Base-by-base conservation (phyloP, 1,140 invertebrate species). In the Apis laboriosa region DNA sequence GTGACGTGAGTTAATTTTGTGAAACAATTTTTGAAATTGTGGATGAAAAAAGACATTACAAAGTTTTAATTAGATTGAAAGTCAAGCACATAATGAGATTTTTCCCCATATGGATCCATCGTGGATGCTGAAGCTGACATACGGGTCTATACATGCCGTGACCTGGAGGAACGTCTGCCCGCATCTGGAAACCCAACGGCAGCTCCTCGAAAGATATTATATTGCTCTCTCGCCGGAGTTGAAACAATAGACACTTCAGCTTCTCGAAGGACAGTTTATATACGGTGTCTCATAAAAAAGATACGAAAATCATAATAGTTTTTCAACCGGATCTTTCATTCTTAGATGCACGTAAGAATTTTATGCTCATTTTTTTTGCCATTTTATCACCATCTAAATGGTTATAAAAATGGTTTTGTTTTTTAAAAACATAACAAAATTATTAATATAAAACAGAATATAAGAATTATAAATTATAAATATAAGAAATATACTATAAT, bases 141-240 rank as follows among this genome's bases (percentile, higher is more conserved):
- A 86, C 82, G 85, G 83, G 83, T 85, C 51, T 76, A 71, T 71
- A 66, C 76, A 34, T 71, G n/a, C 17, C 28, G 77, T 76, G 81
- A 77, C 64, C 63, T 28, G 55, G n/a, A 68, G 34, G 77, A 81
- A 73, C 84, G 74, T 83, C 84, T 88, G 86, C 92, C 92, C 92
- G 91, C 92, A 92, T 92, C 87, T 91, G 83, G 85, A 88, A 91
- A 91, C 83, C 84, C 80, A 86, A 63, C 83, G 79, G 84, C 72
- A 61, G 79, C 66, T 70, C 9, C 77, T 82, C 77, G 56, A 84
- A 82, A 88, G 92, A 92, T 92, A 92, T 92, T 92, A 92, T 86
- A 90, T 92, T 91, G 88, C 91, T 79, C 76, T 80, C 80, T 80
- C 79, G 78, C 67, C 72, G 15, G 82, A 84, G 80, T 88, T 92